phyloP scores from a whole-genome alignment of 2,888 invertebrate genomes.

The Drosophila leonis region DNA sequence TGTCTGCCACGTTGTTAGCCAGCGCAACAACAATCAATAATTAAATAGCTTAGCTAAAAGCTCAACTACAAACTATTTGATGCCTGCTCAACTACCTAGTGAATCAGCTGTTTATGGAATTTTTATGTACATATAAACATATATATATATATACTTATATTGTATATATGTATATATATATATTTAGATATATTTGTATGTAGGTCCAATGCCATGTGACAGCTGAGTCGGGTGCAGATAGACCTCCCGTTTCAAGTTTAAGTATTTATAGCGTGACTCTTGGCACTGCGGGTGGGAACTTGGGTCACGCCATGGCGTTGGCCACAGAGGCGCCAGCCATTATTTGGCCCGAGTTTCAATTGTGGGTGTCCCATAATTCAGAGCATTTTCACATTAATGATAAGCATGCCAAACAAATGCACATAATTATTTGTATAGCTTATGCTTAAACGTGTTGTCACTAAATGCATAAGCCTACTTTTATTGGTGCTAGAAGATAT shows the following conservation, averaged over 20 bases:
- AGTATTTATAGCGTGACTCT: slow-evolving; percentile 59
- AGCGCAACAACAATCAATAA: slow-evolving; percentile 62
- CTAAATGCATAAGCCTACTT: background rate
- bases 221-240: slow-evolving; percentile 7
- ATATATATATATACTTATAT: no score
- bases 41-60: slow-evolving; percentile 64
- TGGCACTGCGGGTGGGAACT: slow-evolving; percentile 38
- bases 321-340: slow-evolving; percentile 45
- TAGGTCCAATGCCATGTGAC: slow-evolving; percentile 31
- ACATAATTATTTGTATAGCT: background rate
- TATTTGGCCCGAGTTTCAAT: slow-evolving; percentile 13
- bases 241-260: background rate
- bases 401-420: slow-evolving; percentile 1
- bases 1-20: slow-evolving; percentile 53
- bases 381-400: slow-evolving; percentile 14
- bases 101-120: slow-evolving; percentile 67
- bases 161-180: background rate
- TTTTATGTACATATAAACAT: background rate
- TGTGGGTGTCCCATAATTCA: slow-evolving; percentile 16
- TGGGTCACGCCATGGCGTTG: slow-evolving; percentile 60
- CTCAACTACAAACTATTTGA: slow-evolving; percentile 19
- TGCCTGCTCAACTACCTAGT: slow-evolving; percentile 19
- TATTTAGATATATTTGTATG: background rate
- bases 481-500: background rate
- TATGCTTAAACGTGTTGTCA: background rate